Conservation (phyloP, 2,113 vertebrate genomes). For the Notechis scutatus region DNA sequence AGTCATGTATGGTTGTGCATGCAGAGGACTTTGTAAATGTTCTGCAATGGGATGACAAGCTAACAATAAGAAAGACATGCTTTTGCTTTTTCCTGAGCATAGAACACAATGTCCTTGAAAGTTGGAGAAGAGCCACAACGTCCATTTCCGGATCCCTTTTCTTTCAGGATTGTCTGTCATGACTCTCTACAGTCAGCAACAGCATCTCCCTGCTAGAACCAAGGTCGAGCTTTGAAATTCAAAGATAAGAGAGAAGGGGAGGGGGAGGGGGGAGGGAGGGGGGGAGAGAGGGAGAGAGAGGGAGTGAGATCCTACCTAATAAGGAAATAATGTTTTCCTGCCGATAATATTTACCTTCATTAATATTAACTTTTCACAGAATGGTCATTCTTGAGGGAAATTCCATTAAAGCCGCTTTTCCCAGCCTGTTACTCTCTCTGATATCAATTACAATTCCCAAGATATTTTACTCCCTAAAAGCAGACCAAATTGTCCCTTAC, state of each 20-base stretch:
- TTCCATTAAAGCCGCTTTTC: neutral
- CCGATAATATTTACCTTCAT: neutral
- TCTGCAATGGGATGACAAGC: neutral
- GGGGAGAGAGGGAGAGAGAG: neutral
- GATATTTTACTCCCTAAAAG: neutral
- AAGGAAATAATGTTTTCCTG: neutral
- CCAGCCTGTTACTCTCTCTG: neutral
- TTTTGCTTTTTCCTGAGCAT: neutral
- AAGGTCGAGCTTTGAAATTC: neutral
- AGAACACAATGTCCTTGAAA: neutral
- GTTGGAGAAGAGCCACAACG: neutral
- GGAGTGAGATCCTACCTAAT: neutral
- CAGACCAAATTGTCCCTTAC: neutral
- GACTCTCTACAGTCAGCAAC: neutral
- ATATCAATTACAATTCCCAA: neutral
- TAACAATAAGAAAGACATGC: neutral
- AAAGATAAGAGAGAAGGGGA: neutral
- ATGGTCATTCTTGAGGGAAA: neutral
- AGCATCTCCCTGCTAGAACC: neutral
- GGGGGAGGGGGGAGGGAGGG: no score
- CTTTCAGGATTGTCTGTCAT: constrained; percentile 10
- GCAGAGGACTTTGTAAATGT: neutral
- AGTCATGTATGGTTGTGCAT: neutral
- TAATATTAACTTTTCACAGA: neutral
- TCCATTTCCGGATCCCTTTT: neutral